Conservation (phyloP, 2,797 vertebrate species). For the Kryptolebias ocellatus region DNA sequence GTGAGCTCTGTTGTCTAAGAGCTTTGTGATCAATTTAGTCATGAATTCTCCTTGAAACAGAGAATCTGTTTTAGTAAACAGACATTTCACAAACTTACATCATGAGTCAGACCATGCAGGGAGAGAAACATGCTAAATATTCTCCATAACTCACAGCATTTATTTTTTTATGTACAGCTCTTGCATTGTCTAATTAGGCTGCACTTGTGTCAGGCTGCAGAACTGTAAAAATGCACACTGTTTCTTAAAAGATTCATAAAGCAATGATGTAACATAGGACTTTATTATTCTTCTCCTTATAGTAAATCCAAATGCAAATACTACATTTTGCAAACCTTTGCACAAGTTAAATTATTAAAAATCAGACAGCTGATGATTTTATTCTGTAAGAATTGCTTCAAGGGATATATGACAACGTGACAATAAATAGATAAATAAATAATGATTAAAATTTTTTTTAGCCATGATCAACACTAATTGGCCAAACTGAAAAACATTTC, state of each 20-base stretch:
- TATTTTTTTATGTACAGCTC: constrained; percentile 23
- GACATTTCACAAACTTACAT: constrained; percentile 67
- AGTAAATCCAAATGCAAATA: constrained; percentile 29
- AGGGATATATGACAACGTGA: constrained; percentile 5
- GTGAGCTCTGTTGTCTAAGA: constrained; percentile 49
- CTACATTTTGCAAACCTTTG: constrained; percentile 23
- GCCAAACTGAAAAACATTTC: no score
- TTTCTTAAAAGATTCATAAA: constrained; percentile 51
- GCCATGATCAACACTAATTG: not conserved
- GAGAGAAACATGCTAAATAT: constrained; percentile 23
- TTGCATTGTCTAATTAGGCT: constrained; percentile 47
- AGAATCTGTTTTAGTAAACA: constrained; percentile 49
- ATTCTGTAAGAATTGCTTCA: constrained; percentile 13
- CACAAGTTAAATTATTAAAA: constrained; percentile 55
- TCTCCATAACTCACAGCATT: constrained; percentile 36
- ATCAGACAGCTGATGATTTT: constrained; percentile 28
- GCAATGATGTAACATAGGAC: constrained; percentile 46
- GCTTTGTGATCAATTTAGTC: constrained; percentile 62
- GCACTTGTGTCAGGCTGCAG: constrained; percentile 30
- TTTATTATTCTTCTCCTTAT: constrained; percentile 46
- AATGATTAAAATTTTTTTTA: not conserved
- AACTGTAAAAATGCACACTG: constrained; percentile 55
- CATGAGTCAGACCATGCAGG: constrained; percentile 50
- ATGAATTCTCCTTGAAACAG: constrained; percentile 68
- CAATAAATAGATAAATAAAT: constrained; percentile 8